Evolutionary conservation across 2,113 vertebrate genomes (phyloP).

Genomic region (Strigops habroptila): DNA sequence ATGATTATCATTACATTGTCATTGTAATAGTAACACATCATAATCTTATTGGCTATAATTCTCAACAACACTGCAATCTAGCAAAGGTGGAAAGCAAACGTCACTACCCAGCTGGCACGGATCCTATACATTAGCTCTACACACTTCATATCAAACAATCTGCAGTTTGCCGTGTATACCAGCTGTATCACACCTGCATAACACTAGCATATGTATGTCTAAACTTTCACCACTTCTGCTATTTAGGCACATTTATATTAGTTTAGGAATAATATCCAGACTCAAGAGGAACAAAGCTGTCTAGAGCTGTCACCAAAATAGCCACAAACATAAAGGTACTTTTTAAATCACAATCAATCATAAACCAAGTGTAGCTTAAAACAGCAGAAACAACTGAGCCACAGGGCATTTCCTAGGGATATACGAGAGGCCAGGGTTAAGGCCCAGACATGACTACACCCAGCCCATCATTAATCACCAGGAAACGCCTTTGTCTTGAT

Average conservation of each 20-base stretch:
- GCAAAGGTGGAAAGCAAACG: not conserved
- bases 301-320: conserved; percentile 29
- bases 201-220: not conserved
- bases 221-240: not conserved
- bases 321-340: conserved; percentile 28
- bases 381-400: conserved; percentile 54
- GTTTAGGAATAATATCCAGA: not conserved
- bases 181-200: not conserved
- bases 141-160: not conserved
- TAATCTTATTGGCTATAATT: not conserved
- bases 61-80: not conserved
- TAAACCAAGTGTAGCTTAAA: conserved; percentile 26
- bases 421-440: conserved; percentile 58
- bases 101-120: not conserved
- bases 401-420: conserved; percentile 64
- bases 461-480: conserved; percentile 67
- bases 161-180: not conserved
- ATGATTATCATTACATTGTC: not conserved
- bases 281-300: conserved; percentile 1
- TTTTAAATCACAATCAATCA: conserved; percentile 46
- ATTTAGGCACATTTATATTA: not conserved
- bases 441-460: conserved; percentile 65
- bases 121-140: not conserved
- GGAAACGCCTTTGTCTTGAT: conserved; percentile 65
- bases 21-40: not conserved